These are phyloP conservation scores for Phrynocephalus vlangalii DNA, from an alignment of 2,797 vertebrate species.

Conservation along the genomic window DNA sequence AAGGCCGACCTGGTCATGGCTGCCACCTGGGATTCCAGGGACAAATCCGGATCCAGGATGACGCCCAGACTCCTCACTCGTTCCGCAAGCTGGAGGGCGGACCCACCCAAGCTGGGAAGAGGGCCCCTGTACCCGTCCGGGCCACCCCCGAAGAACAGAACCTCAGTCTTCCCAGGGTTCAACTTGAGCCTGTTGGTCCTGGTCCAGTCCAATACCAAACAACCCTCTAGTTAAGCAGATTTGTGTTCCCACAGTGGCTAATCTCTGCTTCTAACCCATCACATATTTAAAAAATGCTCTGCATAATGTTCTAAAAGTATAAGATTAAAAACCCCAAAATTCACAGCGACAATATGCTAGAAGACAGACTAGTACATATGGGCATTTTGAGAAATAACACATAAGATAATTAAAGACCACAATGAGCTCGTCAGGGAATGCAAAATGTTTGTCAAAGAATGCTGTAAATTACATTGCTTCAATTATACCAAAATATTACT, in stretches of 20 bases:
- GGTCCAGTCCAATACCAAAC: not conserved
- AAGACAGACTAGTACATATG: conserved; percentile 8
- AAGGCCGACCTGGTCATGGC: too few species aligned
- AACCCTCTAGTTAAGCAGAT: too few species aligned
- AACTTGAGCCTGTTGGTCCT: too few species aligned
- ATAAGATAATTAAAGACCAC: not conserved
- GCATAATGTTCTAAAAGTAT: not conserved
- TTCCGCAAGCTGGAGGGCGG: too few species aligned
- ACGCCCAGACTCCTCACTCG: too few species aligned
- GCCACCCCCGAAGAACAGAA: too few species aligned
- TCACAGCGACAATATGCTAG: not conserved
- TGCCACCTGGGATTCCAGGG: too few species aligned
- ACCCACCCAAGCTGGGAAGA: too few species aligned
- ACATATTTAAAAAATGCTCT: not conserved
- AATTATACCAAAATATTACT: not conserved
- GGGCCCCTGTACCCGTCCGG: too few species aligned
- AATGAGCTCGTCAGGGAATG: not conserved
- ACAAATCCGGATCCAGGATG: too few species aligned
- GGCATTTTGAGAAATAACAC: not conserved
- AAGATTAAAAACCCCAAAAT: not conserved
- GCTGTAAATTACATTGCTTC: not conserved
- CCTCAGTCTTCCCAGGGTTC: too few species aligned
- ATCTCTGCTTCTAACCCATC: not conserved
- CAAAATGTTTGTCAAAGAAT: not conserved
- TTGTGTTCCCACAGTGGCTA: not conserved